Evolutionary conservation across 2,888 invertebrate species (phyloP).

Genomic region (Tetropium fuscum): DNA sequence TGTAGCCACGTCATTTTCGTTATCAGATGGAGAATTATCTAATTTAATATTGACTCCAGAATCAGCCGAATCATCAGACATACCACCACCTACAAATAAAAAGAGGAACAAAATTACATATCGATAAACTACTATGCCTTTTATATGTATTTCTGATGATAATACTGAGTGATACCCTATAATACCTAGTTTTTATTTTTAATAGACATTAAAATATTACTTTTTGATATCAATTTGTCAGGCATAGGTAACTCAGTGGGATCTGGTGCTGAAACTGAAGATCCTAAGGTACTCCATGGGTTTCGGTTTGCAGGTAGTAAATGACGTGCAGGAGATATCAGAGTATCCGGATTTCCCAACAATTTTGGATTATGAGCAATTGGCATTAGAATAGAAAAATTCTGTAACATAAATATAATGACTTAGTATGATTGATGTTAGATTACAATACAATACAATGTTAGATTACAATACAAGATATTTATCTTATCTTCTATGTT

Average conservation of each 20-base stretch:
- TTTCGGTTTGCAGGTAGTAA: constrained; percentile 52
- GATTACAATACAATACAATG: too few relatives aligned
- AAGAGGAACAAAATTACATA: too few relatives aligned
- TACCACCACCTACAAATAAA: constrained; percentile 37
- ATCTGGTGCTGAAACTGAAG: constrained; percentile 57
- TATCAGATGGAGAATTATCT: constrained; percentile 52
- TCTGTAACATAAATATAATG: constrained; percentile 39
- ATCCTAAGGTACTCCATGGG: constrained; percentile 44
- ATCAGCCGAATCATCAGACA: constrained; percentile 59
- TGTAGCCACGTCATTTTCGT: constrained; percentile 44
- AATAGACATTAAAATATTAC: constrained; percentile 45
- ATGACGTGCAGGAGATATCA: constrained; percentile 61
- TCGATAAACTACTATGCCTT: too few relatives aligned
- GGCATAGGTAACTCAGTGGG: constrained; percentile 64
- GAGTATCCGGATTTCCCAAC: constrained; percentile 54
- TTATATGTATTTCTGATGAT: too few relatives aligned
- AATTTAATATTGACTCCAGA: constrained; percentile 59
- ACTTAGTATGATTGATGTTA: neutral
- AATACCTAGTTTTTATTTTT: too few relatives aligned
- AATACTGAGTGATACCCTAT: too few relatives aligned
- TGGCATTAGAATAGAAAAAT: constrained; percentile 60
- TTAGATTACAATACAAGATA: too few relatives aligned
- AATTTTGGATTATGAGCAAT: constrained; percentile 58
- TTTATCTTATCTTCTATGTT: too few relatives aligned
- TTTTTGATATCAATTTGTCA: constrained; percentile 61